Conservation (phyloP, 2,797 vertebrate species). For the Sarcophilus harrisii region DNA sequence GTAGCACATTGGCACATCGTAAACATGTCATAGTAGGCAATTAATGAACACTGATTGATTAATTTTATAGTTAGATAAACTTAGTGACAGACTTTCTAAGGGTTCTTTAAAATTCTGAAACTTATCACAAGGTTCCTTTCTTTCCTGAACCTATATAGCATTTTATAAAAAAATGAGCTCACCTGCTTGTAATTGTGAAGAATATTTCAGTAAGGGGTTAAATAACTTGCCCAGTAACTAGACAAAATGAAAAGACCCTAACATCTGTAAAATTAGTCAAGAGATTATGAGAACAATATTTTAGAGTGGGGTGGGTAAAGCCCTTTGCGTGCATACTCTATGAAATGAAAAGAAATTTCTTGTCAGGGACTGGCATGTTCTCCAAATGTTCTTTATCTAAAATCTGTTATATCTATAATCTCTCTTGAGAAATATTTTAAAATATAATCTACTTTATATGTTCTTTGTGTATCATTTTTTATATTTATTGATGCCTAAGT, state of each 20-base stretch:
- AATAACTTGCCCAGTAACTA: background rate
- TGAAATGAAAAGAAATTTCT: background rate
- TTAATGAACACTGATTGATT: background rate
- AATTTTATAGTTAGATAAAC: background rate
- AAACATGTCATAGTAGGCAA: background rate
- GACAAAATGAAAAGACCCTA: background rate
- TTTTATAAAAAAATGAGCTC: background rate
- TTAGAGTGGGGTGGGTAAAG: background rate
- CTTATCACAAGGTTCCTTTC: background rate
- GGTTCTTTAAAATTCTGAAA: background rate
- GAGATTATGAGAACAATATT: background rate
- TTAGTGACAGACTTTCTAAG: background rate
- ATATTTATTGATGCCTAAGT: background rate
- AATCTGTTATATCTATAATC: background rate
- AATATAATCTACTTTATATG: background rate
- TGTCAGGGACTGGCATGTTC: background rate
- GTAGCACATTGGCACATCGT: background rate
- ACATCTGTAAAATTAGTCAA: background rate
- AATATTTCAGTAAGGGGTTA: background rate
- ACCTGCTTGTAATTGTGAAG: background rate
- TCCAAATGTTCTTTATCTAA: background rate
- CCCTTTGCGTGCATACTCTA: background rate
- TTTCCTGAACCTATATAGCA: background rate
- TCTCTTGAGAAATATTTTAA: background rate
- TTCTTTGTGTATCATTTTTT: background rate